Evolutionary conservation across 2,888 invertebrate species (phyloP).

Genomic region (Aelia acuminata): DNA sequence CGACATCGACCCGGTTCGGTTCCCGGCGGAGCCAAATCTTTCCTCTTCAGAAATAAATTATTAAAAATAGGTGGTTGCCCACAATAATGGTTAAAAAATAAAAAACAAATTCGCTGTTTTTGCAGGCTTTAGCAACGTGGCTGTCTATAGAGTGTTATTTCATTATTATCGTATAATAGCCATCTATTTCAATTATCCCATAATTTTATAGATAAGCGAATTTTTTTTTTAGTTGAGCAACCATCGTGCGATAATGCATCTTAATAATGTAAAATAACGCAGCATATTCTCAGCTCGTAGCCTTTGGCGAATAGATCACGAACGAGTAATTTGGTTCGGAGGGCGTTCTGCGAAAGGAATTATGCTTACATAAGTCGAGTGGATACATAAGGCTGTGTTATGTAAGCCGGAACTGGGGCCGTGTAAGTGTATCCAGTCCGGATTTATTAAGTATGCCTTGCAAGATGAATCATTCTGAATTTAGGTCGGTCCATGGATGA

Average conservation of each 20-base stretch:
- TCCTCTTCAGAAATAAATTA: too few relatives aligned
- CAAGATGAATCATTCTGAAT: not conserved
- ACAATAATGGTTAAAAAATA: too few relatives aligned
- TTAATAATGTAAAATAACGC: not conserved
- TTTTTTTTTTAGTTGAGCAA: not conserved
- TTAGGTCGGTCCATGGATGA: not conserved
- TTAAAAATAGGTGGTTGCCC: too few relatives aligned
- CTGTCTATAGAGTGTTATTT: too few relatives aligned
- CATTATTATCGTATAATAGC: too few relatives aligned
- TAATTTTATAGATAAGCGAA: not conserved
- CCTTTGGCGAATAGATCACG: not conserved
- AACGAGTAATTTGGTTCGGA: not conserved
- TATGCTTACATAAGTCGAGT: not conserved
- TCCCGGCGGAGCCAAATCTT: too few relatives aligned
- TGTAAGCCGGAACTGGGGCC: not conserved
- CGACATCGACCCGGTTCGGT: too few relatives aligned
- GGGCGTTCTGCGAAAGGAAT: not conserved
- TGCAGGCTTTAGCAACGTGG: too few relatives aligned
- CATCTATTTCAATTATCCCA: not conserved
- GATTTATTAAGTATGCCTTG: too few relatives aligned
- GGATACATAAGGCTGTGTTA: not conserved
- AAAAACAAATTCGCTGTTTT: too few relatives aligned
- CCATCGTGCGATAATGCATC: not conserved
- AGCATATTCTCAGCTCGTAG: not conserved
- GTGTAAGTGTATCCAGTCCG: not conserved